phyloP scores from a whole-genome alignment of 2,113 vertebrate genomes.

The Triplophysa siluroides region DNA sequence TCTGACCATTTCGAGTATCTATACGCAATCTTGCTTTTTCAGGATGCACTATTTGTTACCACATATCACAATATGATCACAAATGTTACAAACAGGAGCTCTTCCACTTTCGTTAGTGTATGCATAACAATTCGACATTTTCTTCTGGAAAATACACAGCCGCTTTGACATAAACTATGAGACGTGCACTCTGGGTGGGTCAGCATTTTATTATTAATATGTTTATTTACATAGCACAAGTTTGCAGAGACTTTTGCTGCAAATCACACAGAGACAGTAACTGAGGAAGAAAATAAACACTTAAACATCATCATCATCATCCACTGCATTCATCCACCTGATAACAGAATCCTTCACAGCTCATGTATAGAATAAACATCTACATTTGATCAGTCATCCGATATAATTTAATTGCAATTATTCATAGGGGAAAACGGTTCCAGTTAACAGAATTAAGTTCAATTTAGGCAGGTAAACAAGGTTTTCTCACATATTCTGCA shows the following conservation, averaged over 20 bases:
- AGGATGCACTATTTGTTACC: neutral
- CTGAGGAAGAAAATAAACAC: constrained; percentile 52
- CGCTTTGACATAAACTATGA: too few species aligned
- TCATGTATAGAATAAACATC: neutral
- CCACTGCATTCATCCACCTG: constrained; percentile 16
- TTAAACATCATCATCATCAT: neutral
- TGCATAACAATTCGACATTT: neutral
- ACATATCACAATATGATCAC: neutral
- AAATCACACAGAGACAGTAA: constrained; percentile 61
- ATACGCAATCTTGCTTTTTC: neutral
- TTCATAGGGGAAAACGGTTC: neutral
- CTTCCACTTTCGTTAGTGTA: too few species aligned
- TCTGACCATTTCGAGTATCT: neutral
- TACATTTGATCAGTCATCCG: constrained; percentile 4
- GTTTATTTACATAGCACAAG: constrained; percentile 73
- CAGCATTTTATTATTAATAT: constrained; percentile 55
- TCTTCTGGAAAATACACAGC: neutral
- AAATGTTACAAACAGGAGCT: too few species aligned
- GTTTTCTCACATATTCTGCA: neutral
- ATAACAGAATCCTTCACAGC: constrained; percentile 11
- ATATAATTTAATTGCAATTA: constrained; percentile 2
- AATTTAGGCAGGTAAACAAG: constrained; percentile 1
- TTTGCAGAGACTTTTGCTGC: constrained; percentile 63
- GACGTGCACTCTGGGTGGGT: neutral
- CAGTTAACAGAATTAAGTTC: constrained; percentile 21